These are phyloP conservation scores for Synergus laeviventris DNA, from an alignment of 2,888 invertebrate genomes.

Conservation along the genomic window DNA sequence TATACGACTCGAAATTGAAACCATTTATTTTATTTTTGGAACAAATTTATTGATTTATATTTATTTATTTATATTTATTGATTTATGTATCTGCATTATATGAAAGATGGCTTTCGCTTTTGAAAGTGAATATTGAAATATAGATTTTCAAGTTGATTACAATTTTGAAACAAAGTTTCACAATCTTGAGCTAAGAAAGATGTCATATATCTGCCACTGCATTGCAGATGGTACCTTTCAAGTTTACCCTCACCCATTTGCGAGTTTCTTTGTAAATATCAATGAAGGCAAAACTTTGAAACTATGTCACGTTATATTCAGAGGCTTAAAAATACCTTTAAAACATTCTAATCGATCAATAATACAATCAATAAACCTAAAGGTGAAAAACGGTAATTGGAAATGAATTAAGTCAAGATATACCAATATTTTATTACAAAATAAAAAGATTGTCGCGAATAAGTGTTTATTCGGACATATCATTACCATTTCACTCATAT, in stretches of 20 bases:
- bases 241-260: not conserved
- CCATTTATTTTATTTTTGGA: not conserved
- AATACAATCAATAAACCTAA: too few relatives aligned
- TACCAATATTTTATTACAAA: not conserved
- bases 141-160: not conserved
- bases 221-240: conserved; percentile 3
- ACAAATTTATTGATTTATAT: too few relatives aligned
- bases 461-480: not conserved
- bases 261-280: not conserved
- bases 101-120: not conserved
- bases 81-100: not conserved
- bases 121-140: not conserved
- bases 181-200: not conserved
- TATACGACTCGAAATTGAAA: not conserved
- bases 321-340: not conserved
- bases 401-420: not conserved
- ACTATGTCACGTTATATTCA: not conserved
- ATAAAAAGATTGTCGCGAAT: not conserved
- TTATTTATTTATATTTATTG: too few relatives aligned
- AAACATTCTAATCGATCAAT: too few relatives aligned
- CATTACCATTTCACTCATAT: not conserved
- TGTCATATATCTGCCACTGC: not conserved
- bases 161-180: not conserved
- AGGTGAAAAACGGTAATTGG: not conserved
- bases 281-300: not conserved